Evolutionary conservation across 2,888 invertebrate genomes (phyloP).

Genomic region (Pristionchus maxplancki): DNA sequence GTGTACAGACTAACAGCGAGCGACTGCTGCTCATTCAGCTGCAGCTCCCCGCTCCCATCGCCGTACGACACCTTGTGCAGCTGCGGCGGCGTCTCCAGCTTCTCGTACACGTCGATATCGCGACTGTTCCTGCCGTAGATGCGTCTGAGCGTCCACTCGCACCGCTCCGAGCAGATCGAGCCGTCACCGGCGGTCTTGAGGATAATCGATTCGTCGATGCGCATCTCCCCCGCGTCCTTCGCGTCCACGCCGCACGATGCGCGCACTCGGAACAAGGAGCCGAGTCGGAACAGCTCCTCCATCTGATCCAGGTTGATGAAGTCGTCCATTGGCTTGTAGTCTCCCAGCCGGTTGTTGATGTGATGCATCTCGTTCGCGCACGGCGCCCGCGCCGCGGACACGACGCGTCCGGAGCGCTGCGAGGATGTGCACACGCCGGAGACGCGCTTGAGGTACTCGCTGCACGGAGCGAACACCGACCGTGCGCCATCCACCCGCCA

Average conservation of each 20-base stretch:
- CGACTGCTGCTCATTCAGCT: neutral
- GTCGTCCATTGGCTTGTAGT: neutral
- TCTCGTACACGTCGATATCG: too few species aligned
- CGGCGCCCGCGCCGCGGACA: neutral
- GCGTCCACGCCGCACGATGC: neutral
- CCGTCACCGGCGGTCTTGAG: neutral
- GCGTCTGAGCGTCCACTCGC: too few species aligned
- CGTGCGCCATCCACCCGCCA: too few species aligned
- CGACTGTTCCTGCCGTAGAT: neutral
- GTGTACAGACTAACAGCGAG: neutral
- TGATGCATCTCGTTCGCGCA: neutral
- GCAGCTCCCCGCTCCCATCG: neutral
- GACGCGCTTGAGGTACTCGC: neutral
- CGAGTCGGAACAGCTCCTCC: neutral
- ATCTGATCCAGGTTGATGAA: neutral
- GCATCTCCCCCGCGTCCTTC: neutral
- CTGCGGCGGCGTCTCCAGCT: neutral
- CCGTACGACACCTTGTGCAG: neutral
- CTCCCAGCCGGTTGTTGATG: neutral
- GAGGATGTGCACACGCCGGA: neutral
- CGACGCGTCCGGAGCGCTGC: neutral
- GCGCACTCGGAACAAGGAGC: neutral
- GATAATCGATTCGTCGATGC: neutral
- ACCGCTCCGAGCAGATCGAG: neutral
- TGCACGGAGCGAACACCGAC: neutral